Percentiles rank a stretch among this genome's conserved stretches.
These are phyloP conservation scores for Sthenelais limicola DNA, from an alignment of 2,888 invertebrate species.

Conservation along the genomic window DNA sequence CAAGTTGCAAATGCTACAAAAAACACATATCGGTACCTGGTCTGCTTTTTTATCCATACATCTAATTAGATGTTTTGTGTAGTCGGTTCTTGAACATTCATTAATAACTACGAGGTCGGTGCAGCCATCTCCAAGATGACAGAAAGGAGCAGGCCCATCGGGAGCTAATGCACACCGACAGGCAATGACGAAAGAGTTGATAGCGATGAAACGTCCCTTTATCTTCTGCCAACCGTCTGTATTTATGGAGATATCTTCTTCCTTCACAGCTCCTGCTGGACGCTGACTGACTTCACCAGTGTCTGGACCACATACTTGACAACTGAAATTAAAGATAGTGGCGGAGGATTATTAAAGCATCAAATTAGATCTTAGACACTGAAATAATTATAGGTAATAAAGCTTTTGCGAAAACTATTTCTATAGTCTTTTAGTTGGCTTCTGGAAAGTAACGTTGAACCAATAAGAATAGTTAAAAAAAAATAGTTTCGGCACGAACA, in stretches of 20 bases:
- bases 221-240: conserved; percentile 75
- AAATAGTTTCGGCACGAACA: no score
- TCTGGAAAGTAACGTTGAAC: no score
- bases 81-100: conserved; percentile 82
- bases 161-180: conserved; percentile 84
- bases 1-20: conserved; percentile 81
- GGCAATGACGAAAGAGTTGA: conserved; percentile 84
- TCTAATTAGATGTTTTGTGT: conserved; percentile 77
- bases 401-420: no score
- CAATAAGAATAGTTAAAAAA: no score
- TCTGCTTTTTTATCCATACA: conserved; percentile 29
- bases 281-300: no score
- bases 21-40: conserved; percentile 47
- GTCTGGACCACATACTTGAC: neutral
- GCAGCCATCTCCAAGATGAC: conserved; percentile 85
- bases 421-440: no score
- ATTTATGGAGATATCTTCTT: neutral
- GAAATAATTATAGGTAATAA: no score
- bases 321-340: neutral
- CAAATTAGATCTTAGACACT: no score
- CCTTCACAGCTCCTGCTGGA: neutral
- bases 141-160: conserved; percentile 83
- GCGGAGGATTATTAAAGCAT: neutral
- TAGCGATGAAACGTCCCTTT: conserved; percentile 79
- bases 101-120: conserved; percentile 82